Conservation (phyloP, 2,113 vertebrate genomes). For the Chauna torquata region DNA sequence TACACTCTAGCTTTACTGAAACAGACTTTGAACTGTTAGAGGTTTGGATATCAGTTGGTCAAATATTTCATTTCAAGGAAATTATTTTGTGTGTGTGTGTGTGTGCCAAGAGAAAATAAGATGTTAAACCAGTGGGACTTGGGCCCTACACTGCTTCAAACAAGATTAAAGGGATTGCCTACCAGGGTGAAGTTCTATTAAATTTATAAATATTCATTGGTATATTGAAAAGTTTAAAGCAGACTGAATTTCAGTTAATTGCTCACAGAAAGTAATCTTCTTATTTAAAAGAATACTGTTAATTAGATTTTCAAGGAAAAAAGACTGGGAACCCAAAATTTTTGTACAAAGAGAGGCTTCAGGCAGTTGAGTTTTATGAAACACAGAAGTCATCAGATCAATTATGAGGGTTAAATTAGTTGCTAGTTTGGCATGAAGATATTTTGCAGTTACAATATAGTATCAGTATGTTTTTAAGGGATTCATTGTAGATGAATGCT, state of each 20-base stretch:
- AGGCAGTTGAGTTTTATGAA: neutral
- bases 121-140: constrained; percentile 65
- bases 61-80: constrained; percentile 62
- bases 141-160: constrained; percentile 52
- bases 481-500: neutral
- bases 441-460: neutral
- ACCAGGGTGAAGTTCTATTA: constrained; percentile 55
- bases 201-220: constrained; percentile 68
- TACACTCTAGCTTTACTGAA: neutral
- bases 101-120: constrained; percentile 6
- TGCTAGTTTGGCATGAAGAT: neutral
- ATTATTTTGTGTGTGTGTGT: neutral
- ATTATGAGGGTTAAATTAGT: constrained; percentile 17
- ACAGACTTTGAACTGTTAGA: constrained; percentile 35
- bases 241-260: constrained; percentile 67
- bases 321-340: neutral
- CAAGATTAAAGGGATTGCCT: constrained; percentile 68
- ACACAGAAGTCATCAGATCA: constrained; percentile 4
- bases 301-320: constrained; percentile 62
- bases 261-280: constrained; percentile 56
- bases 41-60: constrained; percentile 27
- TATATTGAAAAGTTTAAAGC: constrained; percentile 65
- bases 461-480: neutral
- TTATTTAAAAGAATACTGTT: constrained; percentile 63
- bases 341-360: constrained; percentile 8